Evolutionary conservation across 1,140 invertebrate species (phyloP).

Genomic region (Berghia stephanieae): DNA sequence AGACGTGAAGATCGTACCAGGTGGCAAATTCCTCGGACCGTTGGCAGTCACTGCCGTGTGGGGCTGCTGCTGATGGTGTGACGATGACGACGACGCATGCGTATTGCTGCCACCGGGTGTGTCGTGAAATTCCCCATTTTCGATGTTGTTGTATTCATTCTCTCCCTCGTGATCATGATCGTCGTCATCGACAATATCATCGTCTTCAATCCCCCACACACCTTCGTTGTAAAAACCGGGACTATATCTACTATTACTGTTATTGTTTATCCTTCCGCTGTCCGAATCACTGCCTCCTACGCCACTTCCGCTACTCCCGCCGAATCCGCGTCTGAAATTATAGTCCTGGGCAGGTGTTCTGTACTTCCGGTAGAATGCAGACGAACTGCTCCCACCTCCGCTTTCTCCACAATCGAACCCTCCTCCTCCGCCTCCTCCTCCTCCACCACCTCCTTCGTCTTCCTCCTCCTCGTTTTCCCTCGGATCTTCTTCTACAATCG

Average conservation of each 20-base stretch:
- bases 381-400: not conserved
- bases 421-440: constrained; percentile 53
- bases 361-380: not conserved
- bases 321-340: not conserved
- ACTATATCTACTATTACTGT: not conserved
- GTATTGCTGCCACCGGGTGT: not conserved
- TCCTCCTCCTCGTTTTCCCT: constrained; percentile 76
- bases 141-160: not conserved
- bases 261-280: not conserved
- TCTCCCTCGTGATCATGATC: not conserved
- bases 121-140: not conserved
- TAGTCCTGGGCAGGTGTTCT: not conserved
- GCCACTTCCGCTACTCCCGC: not conserved
- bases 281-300: not conserved
- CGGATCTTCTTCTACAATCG: constrained; percentile 74
- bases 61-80: not conserved
- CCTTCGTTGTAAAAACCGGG: constrained; percentile 28
- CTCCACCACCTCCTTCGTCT: constrained; percentile 74
- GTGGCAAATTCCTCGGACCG: constrained; percentile 73
- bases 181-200: constrained; percentile 14
- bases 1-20: constrained; percentile 46
- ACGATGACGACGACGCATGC: not conserved
- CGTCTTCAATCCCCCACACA: no score
- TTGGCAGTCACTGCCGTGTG: constrained; percentile 69
- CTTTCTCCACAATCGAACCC: not conserved